Evolutionary conservation across 2,888 invertebrate species (phyloP), one percentile per base, ranked within the genome.

Genomic region (Silvanus unidentatus): DNA sequence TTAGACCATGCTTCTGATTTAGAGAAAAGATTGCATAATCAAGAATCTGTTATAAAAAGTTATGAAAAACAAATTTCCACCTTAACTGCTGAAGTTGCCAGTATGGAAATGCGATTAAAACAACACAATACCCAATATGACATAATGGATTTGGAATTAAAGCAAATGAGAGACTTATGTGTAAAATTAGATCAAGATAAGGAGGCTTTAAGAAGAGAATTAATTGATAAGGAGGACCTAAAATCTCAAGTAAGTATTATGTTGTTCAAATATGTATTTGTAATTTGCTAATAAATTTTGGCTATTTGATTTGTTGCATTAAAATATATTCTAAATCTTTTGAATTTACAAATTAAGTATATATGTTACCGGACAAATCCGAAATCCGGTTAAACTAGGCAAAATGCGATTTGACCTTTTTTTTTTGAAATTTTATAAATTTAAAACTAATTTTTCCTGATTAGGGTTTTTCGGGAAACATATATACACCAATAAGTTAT

Each of bases 181-280:
- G 70, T 77, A 61, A 76, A 77, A 72, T 61, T 86, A 62, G 79
- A 88, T 70, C 77, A 77, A 66, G 77, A 87, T 72, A 81, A 84
- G 64, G 78, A 85, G 59, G 75, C 76, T 66, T 66, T 82, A 1
- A 69, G 75, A 53, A 73, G 75, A n/a, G 77, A 80, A 49, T 60
- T 62, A 16, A 48, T 71, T 10, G 76, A 77, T 45, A 72, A 75
- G 46, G 76, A 77, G 30, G 69, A 70, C 3, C 55, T 68, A 43
- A 71, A 68, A 53, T 53, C 60, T 12, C 71, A 73, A 63, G 75
- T 77, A 62, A 53, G 56, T 62, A 44, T 27, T 41, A 30, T 40
- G 29, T 42, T 48, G 3, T 44, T 47, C 51, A 41, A 43, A 8
- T 15, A 14, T 35, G n/a, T 10, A 11, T 16, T 16, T 11, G 12